These are phyloP conservation scores for Cheirogaleus major DNA, from an alignment of 2,797 vertebrate genomes.

Conservation along the genomic window DNA sequence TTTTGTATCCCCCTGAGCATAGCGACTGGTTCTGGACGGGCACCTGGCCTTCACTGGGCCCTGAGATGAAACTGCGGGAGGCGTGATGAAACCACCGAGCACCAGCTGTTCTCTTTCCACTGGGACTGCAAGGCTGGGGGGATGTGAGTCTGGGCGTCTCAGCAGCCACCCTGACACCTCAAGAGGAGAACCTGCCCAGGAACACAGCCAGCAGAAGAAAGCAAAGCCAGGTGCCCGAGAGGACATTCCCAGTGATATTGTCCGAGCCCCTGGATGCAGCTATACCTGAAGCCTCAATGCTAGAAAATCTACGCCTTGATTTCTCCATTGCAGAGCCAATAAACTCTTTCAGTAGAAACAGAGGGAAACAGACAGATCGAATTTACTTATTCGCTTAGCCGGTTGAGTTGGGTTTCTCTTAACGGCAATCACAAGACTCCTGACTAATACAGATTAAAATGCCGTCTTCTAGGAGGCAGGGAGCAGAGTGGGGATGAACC, in stretches of 20 bases:
- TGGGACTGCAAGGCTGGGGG: not conserved
- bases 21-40: not conserved
- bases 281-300: not conserved
- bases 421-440: not conserved
- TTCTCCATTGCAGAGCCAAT: not conserved
- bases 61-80: not conserved
- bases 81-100: not conserved
- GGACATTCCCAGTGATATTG: not conserved
- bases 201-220: not conserved
- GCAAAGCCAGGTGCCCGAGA: not conserved
- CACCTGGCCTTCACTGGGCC: not conserved
- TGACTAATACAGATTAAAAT: not conserved
- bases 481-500: not conserved
- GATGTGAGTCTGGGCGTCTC: not conserved
- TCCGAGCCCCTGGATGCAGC: not conserved
- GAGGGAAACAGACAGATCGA: not conserved
- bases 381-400: not conserved
- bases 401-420: not conserved
- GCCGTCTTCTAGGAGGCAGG: not conserved
- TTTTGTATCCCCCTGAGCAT: not conserved
- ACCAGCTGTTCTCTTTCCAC: not conserved
- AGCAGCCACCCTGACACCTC: not conserved
- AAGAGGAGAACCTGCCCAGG: not conserved
- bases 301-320: not conserved
- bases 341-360: not conserved